A percentile compares a stretch with the other conserved stretches of the same genome.
Conservation (phyloP, 2,888 invertebrate genomes). For the Phortica okadai region DNA sequence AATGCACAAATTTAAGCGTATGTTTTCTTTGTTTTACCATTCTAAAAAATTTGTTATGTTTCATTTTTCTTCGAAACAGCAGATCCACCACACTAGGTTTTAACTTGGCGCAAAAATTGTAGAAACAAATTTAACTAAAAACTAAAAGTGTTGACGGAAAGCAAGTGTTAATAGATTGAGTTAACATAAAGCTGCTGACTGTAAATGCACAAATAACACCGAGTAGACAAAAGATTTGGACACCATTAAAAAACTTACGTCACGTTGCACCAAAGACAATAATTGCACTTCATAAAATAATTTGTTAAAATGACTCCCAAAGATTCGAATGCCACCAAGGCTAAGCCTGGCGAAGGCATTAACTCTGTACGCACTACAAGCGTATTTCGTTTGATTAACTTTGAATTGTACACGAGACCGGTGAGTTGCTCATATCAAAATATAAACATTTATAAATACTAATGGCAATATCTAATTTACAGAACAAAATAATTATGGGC, state of each 20-base stretch:
- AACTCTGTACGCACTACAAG: constrained; percentile 79
- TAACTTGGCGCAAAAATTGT: no score
- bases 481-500: constrained; percentile 92
- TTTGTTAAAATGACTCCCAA: background rate
- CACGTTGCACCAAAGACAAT: background rate
- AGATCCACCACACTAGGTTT: no score
- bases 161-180: no score
- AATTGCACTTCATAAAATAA: background rate
- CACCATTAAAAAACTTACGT: background rate
- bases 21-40: no score
- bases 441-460: background rate
- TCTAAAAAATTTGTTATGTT: no score
- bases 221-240: no score
- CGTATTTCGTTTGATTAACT: constrained; percentile 89
- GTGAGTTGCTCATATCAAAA: constrained; percentile 77
- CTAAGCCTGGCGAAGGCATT: constrained; percentile 63
- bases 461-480: constrained; percentile 61
- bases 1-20: no score
- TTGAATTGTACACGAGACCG: constrained; percentile 92
- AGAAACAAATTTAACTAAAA: no score
- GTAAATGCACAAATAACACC: no score
- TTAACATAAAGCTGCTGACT: no score
- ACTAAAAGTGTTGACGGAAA: no score
- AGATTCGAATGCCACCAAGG: background rate
- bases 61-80: no score